Percentiles rank a stretch among this genome's conserved stretches.
Evolutionary conservation across 2,888 invertebrate species (phyloP).

Genomic region (Drosophila meridiana): DNA sequence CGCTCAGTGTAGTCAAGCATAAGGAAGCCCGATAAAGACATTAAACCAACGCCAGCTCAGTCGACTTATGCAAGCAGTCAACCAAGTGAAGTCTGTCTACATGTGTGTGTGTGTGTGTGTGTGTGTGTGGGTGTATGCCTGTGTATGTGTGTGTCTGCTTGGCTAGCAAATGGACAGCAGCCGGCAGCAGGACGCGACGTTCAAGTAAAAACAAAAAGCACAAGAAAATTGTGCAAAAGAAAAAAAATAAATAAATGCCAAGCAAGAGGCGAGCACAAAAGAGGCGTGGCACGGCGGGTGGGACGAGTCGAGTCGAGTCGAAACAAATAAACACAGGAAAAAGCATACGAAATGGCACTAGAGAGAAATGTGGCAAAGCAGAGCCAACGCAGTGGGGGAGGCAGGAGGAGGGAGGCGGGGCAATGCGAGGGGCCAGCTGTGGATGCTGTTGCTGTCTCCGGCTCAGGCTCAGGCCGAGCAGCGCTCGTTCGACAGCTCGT

Average conservation of each 20-base stretch:
- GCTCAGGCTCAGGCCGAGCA: conserved; percentile 6
- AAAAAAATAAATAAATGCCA: neutral
- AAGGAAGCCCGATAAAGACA: conserved; percentile 43
- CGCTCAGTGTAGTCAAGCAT: conserved; percentile 40
- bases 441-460: conserved; percentile 6
- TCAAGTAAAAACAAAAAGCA: conserved; percentile 62
- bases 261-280: neutral
- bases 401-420: neutral
- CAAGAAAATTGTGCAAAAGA: conserved; percentile 60
- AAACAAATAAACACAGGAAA: conserved; percentile 75
- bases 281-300: conserved; percentile 1
- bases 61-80: conserved; percentile 43
- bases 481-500: conserved; percentile 75
- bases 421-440: conserved; percentile 35
- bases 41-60: conserved; percentile 49
- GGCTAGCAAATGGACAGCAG: conserved; percentile 60
- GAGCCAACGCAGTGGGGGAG: neutral
- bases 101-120: conserved; percentile 18
- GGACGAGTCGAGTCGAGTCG: conserved; percentile 22
- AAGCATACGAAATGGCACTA: conserved; percentile 78
- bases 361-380: conserved; percentile 72
- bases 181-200: conserved; percentile 33
- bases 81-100: conserved; percentile 38
- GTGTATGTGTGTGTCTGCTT: conserved; percentile 36
- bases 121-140: conserved; percentile 14